phyloP scores from a whole-genome alignment of 2,888 invertebrate genomes.

The Nymphalis urticae region DNA sequence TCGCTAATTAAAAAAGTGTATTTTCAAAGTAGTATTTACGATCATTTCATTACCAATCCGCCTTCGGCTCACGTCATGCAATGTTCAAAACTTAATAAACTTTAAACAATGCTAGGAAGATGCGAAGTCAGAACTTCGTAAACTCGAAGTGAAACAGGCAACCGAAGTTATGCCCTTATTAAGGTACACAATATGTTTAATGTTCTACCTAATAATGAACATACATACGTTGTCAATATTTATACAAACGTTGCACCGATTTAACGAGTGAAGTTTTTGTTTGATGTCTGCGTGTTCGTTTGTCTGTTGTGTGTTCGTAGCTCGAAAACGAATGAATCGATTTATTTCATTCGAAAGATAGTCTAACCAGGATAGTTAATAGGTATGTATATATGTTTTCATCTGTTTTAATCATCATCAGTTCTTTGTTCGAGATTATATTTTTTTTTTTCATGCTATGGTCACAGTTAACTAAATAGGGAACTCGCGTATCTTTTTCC shows the following conservation, averaged over 20 bases:
- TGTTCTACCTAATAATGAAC: constrained; percentile 57
- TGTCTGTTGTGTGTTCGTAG: too few species aligned
- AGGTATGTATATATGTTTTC: too few species aligned
- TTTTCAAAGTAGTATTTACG: constrained; percentile 31
- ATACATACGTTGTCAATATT: constrained; percentile 30
- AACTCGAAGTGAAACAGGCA: constrained; percentile 67
- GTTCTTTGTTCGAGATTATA: too few species aligned
- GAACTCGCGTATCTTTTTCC: too few species aligned
- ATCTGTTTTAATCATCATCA: too few species aligned
- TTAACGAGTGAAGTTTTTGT: not conserved
- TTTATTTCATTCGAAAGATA: too few species aligned
- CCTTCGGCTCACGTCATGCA: constrained; percentile 69
- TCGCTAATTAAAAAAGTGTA: constrained; percentile 23
- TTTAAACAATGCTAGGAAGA: constrained; percentile 76
- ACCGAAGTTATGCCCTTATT: constrained; percentile 67
- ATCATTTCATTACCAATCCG: constrained; percentile 53
- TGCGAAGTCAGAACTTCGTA: constrained; percentile 75
- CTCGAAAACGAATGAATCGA: too few species aligned
- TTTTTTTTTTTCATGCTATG: too few species aligned
- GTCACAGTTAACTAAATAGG: too few species aligned
- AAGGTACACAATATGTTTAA: constrained; percentile 68
- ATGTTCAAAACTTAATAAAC: constrained; percentile 77
- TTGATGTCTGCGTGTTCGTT: too few species aligned
- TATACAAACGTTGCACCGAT: constrained; percentile 11
- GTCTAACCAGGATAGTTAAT: too few species aligned